A percentile compares a stretch with the other conserved stretches of the same genome.
phyloP scores from a whole-genome alignment of 2,113 vertebrate species.

The Amphilophus citrinellus region DNA sequence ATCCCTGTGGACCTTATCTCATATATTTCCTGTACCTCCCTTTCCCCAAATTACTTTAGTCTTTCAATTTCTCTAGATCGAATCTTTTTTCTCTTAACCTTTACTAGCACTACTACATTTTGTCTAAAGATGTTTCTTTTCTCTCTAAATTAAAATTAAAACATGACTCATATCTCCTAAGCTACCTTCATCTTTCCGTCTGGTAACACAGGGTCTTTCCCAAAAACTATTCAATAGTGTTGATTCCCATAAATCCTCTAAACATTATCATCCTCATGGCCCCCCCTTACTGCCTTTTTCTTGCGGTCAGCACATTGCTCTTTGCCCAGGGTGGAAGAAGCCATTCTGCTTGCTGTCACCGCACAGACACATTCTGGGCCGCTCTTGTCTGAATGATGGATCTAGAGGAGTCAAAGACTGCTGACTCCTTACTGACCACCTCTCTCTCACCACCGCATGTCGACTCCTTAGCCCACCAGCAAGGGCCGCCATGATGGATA shows the following conservation, averaged over 20 bases:
- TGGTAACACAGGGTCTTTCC: background rate
- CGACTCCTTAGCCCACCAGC: conserved; percentile 69
- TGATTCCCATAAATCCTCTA: conserved; percentile 48
- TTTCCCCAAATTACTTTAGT: conserved; percentile 10
- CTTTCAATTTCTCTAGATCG: background rate
- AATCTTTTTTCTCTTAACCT: background rate
- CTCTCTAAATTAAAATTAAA: conserved; percentile 15
- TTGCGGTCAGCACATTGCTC: conserved; percentile 75
- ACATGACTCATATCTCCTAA: conserved; percentile 19
- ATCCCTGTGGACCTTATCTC: conserved; percentile 55
- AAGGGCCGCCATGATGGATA: conserved; percentile 75
- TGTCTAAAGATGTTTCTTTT: background rate
- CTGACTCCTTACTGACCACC: conserved; percentile 79
- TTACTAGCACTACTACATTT: background rate
- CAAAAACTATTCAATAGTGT: conserved; percentile 23
- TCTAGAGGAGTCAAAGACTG: conserved; percentile 76
- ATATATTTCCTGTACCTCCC: conserved; percentile 23
- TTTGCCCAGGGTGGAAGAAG: conserved; percentile 68
- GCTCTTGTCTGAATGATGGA: conserved; percentile 80
- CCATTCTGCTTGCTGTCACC: conserved; percentile 72
- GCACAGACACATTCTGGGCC: conserved; percentile 67
- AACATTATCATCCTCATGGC: conserved; percentile 39
- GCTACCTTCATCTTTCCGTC: conserved; percentile 10
- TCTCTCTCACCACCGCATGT: conserved; percentile 73
- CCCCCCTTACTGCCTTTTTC: conserved; percentile 48